Evolutionary conservation across 2,888 invertebrate genomes (phyloP).

Genomic region (Antheraea yamamai): DNA sequence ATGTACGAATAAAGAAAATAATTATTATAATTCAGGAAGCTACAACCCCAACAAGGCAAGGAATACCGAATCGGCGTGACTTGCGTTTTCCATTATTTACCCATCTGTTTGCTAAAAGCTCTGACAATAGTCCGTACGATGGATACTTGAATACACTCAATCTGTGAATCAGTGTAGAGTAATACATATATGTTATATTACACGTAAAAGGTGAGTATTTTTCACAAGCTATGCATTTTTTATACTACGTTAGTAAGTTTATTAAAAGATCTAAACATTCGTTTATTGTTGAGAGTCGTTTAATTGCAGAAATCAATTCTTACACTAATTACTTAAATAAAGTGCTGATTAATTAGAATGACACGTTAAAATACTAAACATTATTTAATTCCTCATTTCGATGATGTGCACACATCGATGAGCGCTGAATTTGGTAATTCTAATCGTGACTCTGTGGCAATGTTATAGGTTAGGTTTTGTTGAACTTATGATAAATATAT

Average conservation of each 20-base stretch:
- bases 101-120: conserved; percentile 52
- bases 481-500: no score
- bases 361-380: no score
- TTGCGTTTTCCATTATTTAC: conserved; percentile 45
- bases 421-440: no score
- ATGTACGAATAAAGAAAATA: conserved; percentile 23
- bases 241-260: not conserved
- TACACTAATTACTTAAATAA: no score
- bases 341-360: no score
- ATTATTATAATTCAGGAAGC: conserved; percentile 37
- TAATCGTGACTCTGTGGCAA: no score
- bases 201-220: not conserved
- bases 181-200: conserved; percentile 36
- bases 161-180: conserved; percentile 46
- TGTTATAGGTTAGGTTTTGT: no score
- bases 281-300: no score
- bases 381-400: no score
- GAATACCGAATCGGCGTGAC: conserved; percentile 42
- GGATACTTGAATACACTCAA: conserved; percentile 41
- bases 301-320: no score
- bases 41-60: conserved; percentile 34
- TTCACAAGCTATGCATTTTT: not conserved
- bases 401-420: no score
- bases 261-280: no score
- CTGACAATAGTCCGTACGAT: conserved; percentile 43